Evolutionary conservation across 2,113 vertebrate genomes (phyloP), one percentile per base, ranked within the genome.

Genomic region (Istiophorus platypterus): DNA sequence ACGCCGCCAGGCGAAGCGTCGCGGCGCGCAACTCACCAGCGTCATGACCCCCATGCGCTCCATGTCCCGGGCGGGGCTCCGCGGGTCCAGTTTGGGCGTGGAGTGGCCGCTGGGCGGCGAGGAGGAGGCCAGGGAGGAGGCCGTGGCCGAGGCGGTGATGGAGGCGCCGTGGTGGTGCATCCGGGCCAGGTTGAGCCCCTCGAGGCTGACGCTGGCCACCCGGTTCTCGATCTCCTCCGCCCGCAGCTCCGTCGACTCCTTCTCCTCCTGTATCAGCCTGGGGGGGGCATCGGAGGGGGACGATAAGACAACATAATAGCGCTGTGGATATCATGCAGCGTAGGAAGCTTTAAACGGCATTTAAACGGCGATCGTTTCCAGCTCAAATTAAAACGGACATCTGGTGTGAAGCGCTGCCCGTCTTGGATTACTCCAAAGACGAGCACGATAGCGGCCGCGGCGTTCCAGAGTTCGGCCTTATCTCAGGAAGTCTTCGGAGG

Each of bases 21-120:
- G 34, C 6, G 45, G 6, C 1, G 47, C 18, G 10, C 3, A 26
- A 37, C 93, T 72, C 93, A 99, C 98, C 97, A 99, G 95, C 0
- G 98, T 99, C 97, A 99, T 99, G 82, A 98, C 96, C 20, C 98
- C 98, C 98, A 99, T 99, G 45, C 98, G 96, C 85, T 99, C 98
- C 96, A 99, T 99, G 87, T 99, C 98, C 9, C 97, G 92, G 54
- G 97, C 96, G 10, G 98, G 97, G 74, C 98, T 99, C 73, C 98
- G 95, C 4, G 97, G 97, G 26, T 98, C 98, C 41, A 98, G 96
- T 82, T 99, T 99, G 42, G 98, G 98, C 18, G 97, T 97, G 10
- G 98, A 99, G 93, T 97, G 97, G 45, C 98, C 98, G 0, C 98
- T 99, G n/a, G 98, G 97, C 41, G 98, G 98, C 31, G 98, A 99